Evolutionary conservation across 2,113 vertebrate species (phyloP), one percentile per base, ranked within the genome.

Genomic region (Poeciliopsis occidentalis): DNA sequence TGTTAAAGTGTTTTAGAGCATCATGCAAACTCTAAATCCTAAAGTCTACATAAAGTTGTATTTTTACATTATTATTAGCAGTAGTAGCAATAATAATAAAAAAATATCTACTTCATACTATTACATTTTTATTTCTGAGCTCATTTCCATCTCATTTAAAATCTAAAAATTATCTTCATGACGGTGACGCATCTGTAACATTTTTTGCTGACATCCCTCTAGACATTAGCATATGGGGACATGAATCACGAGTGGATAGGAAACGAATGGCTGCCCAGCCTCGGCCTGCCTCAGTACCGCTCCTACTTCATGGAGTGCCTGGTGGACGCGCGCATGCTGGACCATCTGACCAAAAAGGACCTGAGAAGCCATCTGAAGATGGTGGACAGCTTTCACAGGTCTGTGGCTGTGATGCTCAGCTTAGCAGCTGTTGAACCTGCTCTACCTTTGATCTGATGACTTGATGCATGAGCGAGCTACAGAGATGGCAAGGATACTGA

Each of bases 161-260:
- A n/a, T 24, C 22, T 57, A n/a, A n/a, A 57, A 57, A 24, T 19
- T 57, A 57, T 10, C 24, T 57, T 57, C 7, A 24, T 57, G 51
- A 57, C 10, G 19, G 51, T 6, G 41, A 67, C 44, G 44, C 29
- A 34, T 67, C 11, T 67, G 29, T 64, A 76, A 70, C 69, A 64
- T 17, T 19, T 12, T 64, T 31, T 63, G 15, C 22, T 75, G 17
- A 39, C 81, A 68, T 83, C 26, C 39, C 17, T 75, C 39, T 44
- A 99, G 97, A 99, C 98, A 0, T 83, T 99, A 91, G 98, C 97
- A 15, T 99, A 99, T 1, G 98, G 98, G 39, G 98, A 99, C 88
- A 98, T 99, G 98, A 99, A 98, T 87, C 98, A 99, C 0, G 98
- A 99, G 78, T 99, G 98, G 98, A 97, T 99, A 31, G 98, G 98